Conservation (phyloP, 2,797 vertebrate genomes). For the Gymnopithys bicolor region DNA sequence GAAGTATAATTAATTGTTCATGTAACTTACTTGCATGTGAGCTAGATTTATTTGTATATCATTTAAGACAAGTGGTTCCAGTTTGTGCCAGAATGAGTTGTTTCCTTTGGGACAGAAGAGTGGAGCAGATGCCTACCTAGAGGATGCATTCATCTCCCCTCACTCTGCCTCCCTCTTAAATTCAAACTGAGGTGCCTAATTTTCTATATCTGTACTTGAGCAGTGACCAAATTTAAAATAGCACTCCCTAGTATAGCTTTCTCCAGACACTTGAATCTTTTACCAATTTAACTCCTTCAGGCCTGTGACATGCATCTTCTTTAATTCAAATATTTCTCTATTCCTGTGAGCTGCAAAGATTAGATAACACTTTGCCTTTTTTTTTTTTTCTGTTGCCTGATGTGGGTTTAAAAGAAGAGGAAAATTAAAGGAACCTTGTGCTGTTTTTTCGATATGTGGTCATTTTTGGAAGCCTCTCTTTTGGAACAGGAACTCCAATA, state of each 20-base stretch:
- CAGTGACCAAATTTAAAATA: neutral
- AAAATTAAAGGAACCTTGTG: neutral
- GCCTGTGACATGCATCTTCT: neutral
- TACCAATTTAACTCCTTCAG: neutral
- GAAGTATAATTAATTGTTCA: neutral
- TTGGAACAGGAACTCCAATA: neutral
- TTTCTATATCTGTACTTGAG: neutral
- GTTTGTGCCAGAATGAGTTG: neutral
- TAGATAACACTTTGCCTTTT: neutral
- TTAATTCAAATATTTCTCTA: neutral
- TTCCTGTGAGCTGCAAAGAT: neutral
- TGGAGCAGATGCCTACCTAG: neutral
- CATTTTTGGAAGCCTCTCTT: neutral
- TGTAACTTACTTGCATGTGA: neutral
- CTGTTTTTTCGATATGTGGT: neutral
- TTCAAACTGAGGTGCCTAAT: accelerated
- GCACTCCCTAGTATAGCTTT: neutral
- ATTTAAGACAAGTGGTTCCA: neutral
- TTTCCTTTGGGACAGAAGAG: neutral
- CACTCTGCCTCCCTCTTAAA: neutral
- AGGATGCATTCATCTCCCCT: neutral
- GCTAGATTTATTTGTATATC: neutral
- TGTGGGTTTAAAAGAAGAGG: neutral
- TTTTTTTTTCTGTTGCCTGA: neutral
- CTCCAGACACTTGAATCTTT: neutral